Evolutionary conservation across 2,113 vertebrate species (phyloP).

Genomic region (Phoenicopterus ruber): DNA sequence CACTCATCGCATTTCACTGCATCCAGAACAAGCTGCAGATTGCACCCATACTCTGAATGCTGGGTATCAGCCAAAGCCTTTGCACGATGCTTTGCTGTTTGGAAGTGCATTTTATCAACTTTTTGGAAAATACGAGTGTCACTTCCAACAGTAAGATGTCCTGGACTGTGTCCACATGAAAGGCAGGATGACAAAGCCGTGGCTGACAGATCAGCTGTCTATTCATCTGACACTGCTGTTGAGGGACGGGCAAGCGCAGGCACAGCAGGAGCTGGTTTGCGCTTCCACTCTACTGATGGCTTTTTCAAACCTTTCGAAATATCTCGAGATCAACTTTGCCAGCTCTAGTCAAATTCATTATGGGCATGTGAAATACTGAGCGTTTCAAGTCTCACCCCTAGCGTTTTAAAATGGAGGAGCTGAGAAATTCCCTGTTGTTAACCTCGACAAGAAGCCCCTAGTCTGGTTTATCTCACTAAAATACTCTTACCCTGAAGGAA

Average conservation of each 20-base stretch:
- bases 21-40: neutral
- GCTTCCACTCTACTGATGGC: neutral
- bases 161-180: neutral
- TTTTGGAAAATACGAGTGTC: neutral
- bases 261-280: neutral
- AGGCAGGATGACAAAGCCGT: neutral
- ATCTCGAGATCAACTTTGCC: neutral
- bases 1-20: neutral
- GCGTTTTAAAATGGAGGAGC: neutral
- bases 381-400: neutral
- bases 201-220: neutral
- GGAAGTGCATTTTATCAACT: neutral
- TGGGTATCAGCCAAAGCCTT: neutral
- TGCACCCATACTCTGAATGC: neutral
- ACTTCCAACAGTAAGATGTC: neutral
- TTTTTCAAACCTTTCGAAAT: neutral
- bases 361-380: slow-evolving; percentile 24
- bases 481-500: neutral
- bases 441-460: neutral
- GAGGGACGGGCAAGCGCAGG: neutral
- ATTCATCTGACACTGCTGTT: neutral
- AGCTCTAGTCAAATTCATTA: slow-evolving; percentile 32
- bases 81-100: neutral
- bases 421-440: neutral
- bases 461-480: neutral